Base-by-base conservation (phyloP, 2,797 vertebrate genomes). In the Sebastes nivosus region DNA sequence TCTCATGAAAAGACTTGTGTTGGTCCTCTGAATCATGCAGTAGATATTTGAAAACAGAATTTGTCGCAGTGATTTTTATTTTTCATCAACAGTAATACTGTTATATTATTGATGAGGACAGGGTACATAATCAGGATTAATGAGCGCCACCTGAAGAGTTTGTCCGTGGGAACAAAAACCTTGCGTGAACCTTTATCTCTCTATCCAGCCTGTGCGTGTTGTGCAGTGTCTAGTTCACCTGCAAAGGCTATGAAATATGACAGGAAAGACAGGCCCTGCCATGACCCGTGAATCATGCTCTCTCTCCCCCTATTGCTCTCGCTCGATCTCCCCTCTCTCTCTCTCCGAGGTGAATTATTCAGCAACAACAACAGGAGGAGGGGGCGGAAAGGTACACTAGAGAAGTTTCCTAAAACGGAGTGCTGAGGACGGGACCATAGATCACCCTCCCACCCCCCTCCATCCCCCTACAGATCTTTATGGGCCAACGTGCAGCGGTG, bases 231-330 rank as follows among this genome's bases (percentile, higher is more conserved):
- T 67, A 52, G 63, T 76, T 84, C 70, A 82, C 69, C 77, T 79
- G 68, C 76, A 76, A 34, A 81, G 66, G 59, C 81, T 79, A 67
- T 89, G 85, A 92, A 89, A 92, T 91, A 89, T 86, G 78, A 85
- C 80, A 71, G 82, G 36, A 80, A 66, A 77, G 88, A 89, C 91
- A 82, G 77, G 71, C 29, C 72, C 73, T 83, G 89, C 88, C 86
- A 89, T 77, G 81, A 82, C 81, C 87, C 75, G 66, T 93, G 90
- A 95, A 93, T 95, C 89, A 94, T 60, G 16, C 67, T 71, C 80
- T 60, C 79, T 72, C 81, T 70, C 66, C 8, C 63, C 36, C 64
- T 18, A 64, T 59, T 80, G 64, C 72, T 75, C 76, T 57, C 25
- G 4, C 74, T 69, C 32, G 8, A 63, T 68, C 52, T 72, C 20